phyloP scores from a whole-genome alignment of 1,140 invertebrate genomes.

The Pantala flavescens region DNA sequence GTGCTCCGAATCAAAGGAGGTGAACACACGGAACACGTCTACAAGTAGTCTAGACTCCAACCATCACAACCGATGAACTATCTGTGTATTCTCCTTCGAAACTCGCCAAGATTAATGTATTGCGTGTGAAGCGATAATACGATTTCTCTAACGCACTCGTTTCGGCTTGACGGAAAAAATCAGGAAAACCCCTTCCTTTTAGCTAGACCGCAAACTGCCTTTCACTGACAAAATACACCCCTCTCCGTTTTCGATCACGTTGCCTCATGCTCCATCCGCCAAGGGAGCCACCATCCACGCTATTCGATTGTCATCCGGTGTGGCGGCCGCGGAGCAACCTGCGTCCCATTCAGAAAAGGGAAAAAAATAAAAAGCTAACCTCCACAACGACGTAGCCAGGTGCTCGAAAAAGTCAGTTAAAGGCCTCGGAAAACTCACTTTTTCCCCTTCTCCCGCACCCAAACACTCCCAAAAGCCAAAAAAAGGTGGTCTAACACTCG shows the following conservation, averaged over 20 bases:
- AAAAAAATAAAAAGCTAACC: background rate
- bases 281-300: background rate
- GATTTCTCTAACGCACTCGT: background rate
- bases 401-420: constrained; percentile 6
- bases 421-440: background rate
- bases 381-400: constrained; percentile 2
- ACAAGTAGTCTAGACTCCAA: too few relatives aligned
- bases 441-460: too few relatives aligned
- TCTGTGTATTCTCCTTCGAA: background rate
- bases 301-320: background rate
- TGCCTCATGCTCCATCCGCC: background rate
- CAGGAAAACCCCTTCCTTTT: background rate
- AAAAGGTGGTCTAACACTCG: too few relatives aligned
- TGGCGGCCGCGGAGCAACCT: background rate
- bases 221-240: background rate
- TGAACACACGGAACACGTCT: too few relatives aligned
- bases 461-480: too few relatives aligned
- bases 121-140: background rate
- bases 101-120: background rate
- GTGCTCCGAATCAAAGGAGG: too few relatives aligned
- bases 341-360: background rate
- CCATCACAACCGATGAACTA: too few relatives aligned
- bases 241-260: background rate
- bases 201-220: background rate
- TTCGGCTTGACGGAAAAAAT: background rate